Conservation (phyloP, 2,888 invertebrate genomes). For the Drosophila sordidula region DNA sequence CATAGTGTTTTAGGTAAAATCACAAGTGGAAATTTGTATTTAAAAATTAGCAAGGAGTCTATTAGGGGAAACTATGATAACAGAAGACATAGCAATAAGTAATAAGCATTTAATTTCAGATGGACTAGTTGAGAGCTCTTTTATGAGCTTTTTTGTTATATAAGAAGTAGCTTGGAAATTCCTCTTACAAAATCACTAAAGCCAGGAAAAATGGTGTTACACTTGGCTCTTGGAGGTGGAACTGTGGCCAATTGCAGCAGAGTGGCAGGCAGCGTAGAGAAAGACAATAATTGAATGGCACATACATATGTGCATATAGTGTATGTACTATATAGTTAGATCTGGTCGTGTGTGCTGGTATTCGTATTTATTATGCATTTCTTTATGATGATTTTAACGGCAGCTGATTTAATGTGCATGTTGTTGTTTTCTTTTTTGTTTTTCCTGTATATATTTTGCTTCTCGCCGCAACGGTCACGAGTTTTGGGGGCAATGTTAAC, state of each 20-base stretch:
- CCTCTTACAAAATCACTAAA: not conserved
- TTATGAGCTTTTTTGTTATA: too few species aligned
- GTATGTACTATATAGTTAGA: slow-evolving; percentile 35
- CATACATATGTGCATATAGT: slow-evolving; percentile 25
- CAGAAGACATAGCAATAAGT: too few species aligned
- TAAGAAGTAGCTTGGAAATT: too few species aligned
- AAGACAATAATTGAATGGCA: slow-evolving; percentile 71
- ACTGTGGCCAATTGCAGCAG: slow-evolving; percentile 24
- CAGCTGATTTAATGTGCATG: slow-evolving; percentile 70
- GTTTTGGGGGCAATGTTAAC: slow-evolving; percentile 69
- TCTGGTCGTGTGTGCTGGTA: slow-evolving; percentile 27
- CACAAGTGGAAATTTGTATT: too few species aligned
- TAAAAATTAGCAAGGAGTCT: too few species aligned
- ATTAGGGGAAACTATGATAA: too few species aligned
- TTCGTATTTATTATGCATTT: slow-evolving; percentile 65
- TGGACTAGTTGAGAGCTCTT: too few species aligned
- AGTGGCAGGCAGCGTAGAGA: slow-evolving; percentile 31
- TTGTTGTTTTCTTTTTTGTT: slow-evolving; percentile 20
- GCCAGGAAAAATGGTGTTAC: slow-evolving; percentile 36
- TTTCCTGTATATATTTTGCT: slow-evolving; percentile 7
- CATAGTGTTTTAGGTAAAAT: too few species aligned
- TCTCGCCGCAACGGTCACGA: slow-evolving; percentile 67
- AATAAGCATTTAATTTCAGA: too few species aligned
- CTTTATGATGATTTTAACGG: slow-evolving; percentile 69
- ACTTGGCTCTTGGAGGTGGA: slow-evolving; percentile 47